A percentile compares a stretch with the other conserved stretches of the same genome.
These are phyloP conservation scores for Acleris sparsana DNA, from an alignment of 2,888 invertebrate species.

Conservation along the genomic window DNA sequence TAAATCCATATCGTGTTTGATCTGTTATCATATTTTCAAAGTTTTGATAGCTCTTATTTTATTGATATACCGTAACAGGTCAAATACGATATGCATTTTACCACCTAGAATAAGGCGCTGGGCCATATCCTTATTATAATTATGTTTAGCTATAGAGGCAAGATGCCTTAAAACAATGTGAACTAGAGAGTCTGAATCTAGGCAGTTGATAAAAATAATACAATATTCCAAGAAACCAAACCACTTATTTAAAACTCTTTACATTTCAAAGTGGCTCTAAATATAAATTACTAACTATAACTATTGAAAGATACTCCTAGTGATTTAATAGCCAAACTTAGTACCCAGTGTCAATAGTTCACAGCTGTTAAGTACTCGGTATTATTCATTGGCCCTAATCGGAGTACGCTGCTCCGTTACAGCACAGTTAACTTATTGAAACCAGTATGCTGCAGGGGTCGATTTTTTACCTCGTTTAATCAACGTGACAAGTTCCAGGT, in stretches of 20 bases:
- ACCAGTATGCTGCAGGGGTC: conserved; percentile 21
- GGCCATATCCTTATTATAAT: too few relatives aligned
- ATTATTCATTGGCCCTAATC: conserved; percentile 62
- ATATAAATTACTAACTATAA: neutral
- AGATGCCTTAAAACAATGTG: too few relatives aligned
- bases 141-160: too few relatives aligned
- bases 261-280: too few relatives aligned
- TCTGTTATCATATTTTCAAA: too few relatives aligned
- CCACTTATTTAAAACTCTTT: neutral
- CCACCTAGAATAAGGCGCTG: too few relatives aligned
- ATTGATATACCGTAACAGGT: too few relatives aligned
- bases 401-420: conserved; percentile 37
- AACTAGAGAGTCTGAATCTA: too few relatives aligned
- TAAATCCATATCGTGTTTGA: too few relatives aligned
- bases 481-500: neutral
- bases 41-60: too few relatives aligned
- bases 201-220: too few relatives aligned
- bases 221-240: neutral
- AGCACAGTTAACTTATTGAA: conserved; percentile 12
- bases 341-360: conserved; percentile 35
- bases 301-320: neutral
- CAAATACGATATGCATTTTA: too few relatives aligned
- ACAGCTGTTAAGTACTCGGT: conserved; percentile 38
- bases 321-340: conserved; percentile 25
- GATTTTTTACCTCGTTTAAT: neutral